Evolutionary conservation across 2,113 vertebrate genomes (phyloP).

Genomic region (Falcunculus frontatus): DNA sequence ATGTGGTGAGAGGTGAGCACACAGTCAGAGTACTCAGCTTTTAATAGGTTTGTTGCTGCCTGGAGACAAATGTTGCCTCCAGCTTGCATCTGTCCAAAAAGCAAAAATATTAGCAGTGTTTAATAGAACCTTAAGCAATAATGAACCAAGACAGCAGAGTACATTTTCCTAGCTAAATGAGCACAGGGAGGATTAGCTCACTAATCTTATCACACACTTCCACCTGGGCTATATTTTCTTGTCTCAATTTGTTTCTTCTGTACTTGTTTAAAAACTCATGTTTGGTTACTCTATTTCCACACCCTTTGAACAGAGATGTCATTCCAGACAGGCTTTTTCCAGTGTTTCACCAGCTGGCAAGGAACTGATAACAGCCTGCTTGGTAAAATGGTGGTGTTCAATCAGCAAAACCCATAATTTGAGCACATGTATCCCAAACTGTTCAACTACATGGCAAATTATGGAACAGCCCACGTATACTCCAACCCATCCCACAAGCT

Average conservation of each 20-base stretch:
- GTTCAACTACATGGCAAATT: background rate
- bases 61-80: background rate
- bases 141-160: background rate
- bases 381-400: background rate
- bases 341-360: background rate
- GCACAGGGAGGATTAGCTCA: background rate
- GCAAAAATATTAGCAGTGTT: background rate
- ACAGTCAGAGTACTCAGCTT: background rate
- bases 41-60: background rate
- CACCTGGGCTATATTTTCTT: background rate
- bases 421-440: background rate
- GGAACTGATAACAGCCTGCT: background rate
- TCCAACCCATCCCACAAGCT: background rate
- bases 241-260: background rate
- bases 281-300: background rate
- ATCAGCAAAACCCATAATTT: background rate
- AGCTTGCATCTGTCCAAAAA: background rate
- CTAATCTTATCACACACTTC: background rate
- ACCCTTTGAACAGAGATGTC: background rate
- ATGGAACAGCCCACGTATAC: background rate
- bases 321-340: background rate
- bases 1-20: background rate
- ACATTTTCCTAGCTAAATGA: conserved; percentile 1
- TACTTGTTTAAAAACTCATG: background rate
- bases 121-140: background rate